Percentiles rank a stretch among this genome's conserved stretches.
phyloP scores from a whole-genome alignment of 2,113 vertebrate genomes.

The Actinemys pallida region DNA sequence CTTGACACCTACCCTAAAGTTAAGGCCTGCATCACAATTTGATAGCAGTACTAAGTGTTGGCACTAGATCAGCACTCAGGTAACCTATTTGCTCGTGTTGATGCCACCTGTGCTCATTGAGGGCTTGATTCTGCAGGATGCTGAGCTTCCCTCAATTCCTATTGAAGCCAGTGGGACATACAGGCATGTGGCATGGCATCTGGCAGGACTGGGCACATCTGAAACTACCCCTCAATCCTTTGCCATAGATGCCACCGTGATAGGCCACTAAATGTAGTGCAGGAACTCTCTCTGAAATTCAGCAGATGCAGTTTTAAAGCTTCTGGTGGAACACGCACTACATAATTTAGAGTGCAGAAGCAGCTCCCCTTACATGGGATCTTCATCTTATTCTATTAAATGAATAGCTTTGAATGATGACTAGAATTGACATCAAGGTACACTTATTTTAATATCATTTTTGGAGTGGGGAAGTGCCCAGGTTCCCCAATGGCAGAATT shows the following conservation, averaged over 20 bases:
- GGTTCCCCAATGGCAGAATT: neutral
- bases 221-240: neutral
- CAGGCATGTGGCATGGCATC: neutral
- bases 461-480: neutral
- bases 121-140: neutral
- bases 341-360: neutral
- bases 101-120: neutral
- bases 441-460: neutral
- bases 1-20: neutral
- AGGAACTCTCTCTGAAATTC: neutral
- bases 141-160: neutral
- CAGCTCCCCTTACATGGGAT: neutral
- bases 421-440: neutral
- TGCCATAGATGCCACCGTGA: accelerated
- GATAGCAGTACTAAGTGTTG: neutral
- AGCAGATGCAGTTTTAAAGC: neutral
- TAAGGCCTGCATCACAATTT: neutral
- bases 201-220: neutral
- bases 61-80: neutral
- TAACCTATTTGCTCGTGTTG: neutral
- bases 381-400: neutral
- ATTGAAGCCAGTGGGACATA: neutral
- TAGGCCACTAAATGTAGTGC: accelerated
- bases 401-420: neutral
- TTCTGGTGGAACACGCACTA: neutral